These are phyloP conservation scores for Scaptomyza polygonia DNA, from an alignment of 2,888 invertebrate species.

Conservation along the genomic window DNA sequence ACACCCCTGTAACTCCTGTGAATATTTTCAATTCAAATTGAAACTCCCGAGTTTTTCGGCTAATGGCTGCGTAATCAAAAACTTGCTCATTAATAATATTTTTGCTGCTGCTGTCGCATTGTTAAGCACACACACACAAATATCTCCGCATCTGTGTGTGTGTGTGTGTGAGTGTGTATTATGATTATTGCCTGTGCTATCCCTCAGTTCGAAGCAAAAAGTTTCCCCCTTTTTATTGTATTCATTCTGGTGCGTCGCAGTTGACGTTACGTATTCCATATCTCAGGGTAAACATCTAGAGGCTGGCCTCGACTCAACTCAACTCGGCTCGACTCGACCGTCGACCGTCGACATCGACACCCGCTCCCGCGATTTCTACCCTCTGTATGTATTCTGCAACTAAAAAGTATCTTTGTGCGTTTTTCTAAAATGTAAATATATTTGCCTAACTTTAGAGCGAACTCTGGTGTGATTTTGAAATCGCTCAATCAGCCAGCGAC, in stretches of 20 bases:
- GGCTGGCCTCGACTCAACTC: conserved; percentile 36
- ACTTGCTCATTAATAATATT: conserved; percentile 76
- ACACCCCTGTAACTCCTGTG: background rate
- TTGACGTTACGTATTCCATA: conserved; percentile 56
- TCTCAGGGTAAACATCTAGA: conserved; percentile 66
- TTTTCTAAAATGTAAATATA: conserved; percentile 77
- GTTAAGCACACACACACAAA: conserved; percentile 29
- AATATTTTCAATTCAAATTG: conserved; percentile 55
- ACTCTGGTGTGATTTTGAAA: conserved; percentile 59
- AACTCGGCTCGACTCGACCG: background rate
- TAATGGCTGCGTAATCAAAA: conserved; percentile 72
- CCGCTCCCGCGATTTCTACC: conserved; percentile 13
- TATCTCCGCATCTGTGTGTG: conserved; percentile 34
- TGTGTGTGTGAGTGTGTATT: conserved; percentile 48
- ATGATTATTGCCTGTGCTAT: conserved; percentile 64
- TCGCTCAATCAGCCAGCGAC: conserved; percentile 54
- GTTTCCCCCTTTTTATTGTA: conserved; percentile 56
- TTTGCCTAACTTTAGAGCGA: conserved; percentile 77
- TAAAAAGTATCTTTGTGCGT: conserved; percentile 61
- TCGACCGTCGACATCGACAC: conserved; percentile 7
- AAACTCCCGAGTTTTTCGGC: conserved; percentile 45
- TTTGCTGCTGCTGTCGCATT: conserved; percentile 50
- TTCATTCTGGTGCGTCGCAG: conserved; percentile 24
- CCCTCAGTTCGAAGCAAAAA: conserved; percentile 42
- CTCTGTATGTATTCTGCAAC: conserved; percentile 37